Evolutionary conservation across 1,140 invertebrate species (phyloP).

Genomic region (Teleopsis dalmanni): DNA sequence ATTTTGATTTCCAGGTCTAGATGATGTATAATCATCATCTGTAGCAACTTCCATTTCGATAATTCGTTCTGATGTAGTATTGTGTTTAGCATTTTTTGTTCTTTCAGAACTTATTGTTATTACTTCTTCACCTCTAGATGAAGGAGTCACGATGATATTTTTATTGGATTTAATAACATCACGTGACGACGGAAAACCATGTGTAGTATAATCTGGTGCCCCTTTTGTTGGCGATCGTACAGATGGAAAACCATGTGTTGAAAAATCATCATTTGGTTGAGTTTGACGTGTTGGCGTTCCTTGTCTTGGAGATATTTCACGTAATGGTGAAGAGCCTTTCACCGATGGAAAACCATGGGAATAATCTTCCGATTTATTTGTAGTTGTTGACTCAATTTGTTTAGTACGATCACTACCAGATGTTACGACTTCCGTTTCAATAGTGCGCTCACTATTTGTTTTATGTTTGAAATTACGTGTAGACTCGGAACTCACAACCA

Average conservation of each 20-base stretch:
- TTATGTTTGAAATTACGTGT: slow-evolving; percentile 22
- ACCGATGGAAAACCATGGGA: slow-evolving; percentile 15
- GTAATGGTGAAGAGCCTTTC: slow-evolving; percentile 1
- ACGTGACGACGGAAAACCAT: slow-evolving; percentile 8
- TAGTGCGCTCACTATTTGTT: slow-evolving; percentile 27
- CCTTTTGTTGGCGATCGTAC: slow-evolving; percentile 1
- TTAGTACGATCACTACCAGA: slow-evolving; percentile 11
- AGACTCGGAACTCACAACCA: slow-evolving; percentile 17
- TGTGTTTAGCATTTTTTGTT: slow-evolving; percentile 20
- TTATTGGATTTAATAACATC: slow-evolving; percentile 2
- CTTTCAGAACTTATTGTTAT: slow-evolving; percentile 18
- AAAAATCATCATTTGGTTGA: slow-evolving; percentile 7
- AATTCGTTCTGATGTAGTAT: slow-evolving; percentile 27
- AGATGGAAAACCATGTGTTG: slow-evolving; percentile 16
- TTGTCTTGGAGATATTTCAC: neutral
- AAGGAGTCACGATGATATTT: neutral
- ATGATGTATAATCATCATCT: too few species aligned
- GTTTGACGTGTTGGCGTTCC: neutral
- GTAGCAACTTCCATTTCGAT: slow-evolving; percentile 28
- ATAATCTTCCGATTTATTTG: slow-evolving; percentile 4
- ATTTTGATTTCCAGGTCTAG: neutral
- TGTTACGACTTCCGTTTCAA: slow-evolving; percentile 27
- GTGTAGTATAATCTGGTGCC: neutral
- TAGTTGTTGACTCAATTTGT: neutral
- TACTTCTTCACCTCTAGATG: slow-evolving; percentile 19